Conservation (phyloP, 1,140 invertebrate genomes). For the Daktulosphaira vitifoliae region DNA sequence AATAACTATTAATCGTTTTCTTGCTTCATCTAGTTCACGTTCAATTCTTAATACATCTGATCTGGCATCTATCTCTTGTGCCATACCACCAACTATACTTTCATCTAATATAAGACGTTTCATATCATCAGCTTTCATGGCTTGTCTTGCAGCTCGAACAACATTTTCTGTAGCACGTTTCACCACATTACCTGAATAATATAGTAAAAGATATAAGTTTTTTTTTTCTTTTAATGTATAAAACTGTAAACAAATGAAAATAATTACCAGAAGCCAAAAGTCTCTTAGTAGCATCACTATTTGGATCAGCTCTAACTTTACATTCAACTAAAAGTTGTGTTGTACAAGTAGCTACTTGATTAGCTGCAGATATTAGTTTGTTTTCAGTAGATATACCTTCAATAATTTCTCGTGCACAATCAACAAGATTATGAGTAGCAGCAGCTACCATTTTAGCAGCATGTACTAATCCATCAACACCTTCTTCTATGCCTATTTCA, state of each 20-base stretch:
- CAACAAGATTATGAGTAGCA: slow-evolving; percentile 92
- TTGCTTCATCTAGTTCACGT: slow-evolving; percentile 83
- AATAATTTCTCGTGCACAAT: slow-evolving; percentile 92
- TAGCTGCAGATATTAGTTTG: slow-evolving; percentile 90
- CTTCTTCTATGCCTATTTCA: slow-evolving; percentile 95
- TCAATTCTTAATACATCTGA: slow-evolving; percentile 87
- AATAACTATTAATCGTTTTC: slow-evolving; percentile 76
- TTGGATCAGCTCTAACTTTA: slow-evolving; percentile 93
- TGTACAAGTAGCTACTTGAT: slow-evolving; percentile 94
- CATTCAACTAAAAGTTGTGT: slow-evolving; percentile 97
- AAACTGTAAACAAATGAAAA: background rate
- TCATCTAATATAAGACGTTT: slow-evolving; percentile 78
- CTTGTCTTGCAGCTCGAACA: slow-evolving; percentile 86
- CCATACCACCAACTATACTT: slow-evolving; percentile 85
- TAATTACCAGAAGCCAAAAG: slow-evolving; percentile 53
- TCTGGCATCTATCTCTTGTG: slow-evolving; percentile 82
- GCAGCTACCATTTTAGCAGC: slow-evolving; percentile 92
- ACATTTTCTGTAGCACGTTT: slow-evolving; percentile 96
- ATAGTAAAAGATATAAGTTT: slow-evolving; percentile 45
- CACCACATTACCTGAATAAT: slow-evolving; percentile 92
- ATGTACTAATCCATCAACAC: slow-evolving; percentile 95
- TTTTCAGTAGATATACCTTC: slow-evolving; percentile 92
- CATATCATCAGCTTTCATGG: slow-evolving; percentile 86
- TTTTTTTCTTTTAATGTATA: background rate
- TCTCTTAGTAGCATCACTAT: slow-evolving; percentile 85